Base-by-base conservation (phyloP, 37 sponge, comb jelly and placozoan species). In the Cladorhizidae sp. region DNA sequence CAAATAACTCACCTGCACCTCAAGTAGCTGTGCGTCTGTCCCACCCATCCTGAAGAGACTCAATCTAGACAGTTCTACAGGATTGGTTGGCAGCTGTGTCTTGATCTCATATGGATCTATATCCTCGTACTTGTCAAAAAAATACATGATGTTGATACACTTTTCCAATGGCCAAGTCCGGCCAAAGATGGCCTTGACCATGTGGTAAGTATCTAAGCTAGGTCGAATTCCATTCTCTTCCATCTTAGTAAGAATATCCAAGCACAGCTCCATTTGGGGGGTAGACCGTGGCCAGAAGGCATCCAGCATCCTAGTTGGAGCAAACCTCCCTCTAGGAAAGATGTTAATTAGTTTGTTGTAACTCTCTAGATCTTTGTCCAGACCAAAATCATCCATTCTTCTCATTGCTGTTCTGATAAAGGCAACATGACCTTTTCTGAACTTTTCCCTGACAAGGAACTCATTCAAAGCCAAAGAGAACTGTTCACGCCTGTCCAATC, bases 151-250 rank as follows among this genome's bases (percentile, higher is more conserved):
- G 9, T 95, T 74, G 23, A 54, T 37, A 72, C 95, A 93, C 83
- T 97, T 97, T 37, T 94, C 78, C 32, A 94, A 73, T 7, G 97
- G 97, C 5, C 86, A 50, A 78, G 95, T 94, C 15, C 75, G 64
- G 26, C 97, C 95, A 81, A 97, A 97, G 5, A 82, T 63, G 22
- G 91, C 87, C 17, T 64, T 33, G 6, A 97, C 42, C 14, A 97
- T 52, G 22, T 54, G 45, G 70, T 91, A 91, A 0, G 95, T 97
- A 3, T 39, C 75, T 28, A 73, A 38, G 68, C 91, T 83, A 39
- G 97, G 97, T 45, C 85, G 36, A 6, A 97, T 70, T 2, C 95
- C 95, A 38, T 94, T 80, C 0, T 91, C 95, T 74, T 97, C 97
- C 97, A 97, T 97, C 69, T 88, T 94, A 14, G 80, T 70, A 8